These are phyloP conservation scores for Vanacampus margaritifer DNA, from an alignment of 2,113 vertebrate genomes.

Conservation along the genomic window DNA sequence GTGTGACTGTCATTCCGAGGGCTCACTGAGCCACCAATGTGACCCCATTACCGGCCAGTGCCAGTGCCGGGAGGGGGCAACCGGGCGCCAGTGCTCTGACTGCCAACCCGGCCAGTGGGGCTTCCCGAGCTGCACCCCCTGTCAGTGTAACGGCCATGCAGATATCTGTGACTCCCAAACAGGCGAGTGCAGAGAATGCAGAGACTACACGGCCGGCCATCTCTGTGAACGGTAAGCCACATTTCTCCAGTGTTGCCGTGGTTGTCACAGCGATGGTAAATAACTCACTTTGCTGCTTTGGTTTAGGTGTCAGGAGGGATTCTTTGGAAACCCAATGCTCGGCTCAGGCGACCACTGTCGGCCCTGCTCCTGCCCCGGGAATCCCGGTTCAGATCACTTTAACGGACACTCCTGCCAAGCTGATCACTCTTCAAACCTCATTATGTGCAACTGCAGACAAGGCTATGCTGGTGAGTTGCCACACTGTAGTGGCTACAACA, in stretches of 20 bases:
- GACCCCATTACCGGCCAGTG: conserved; percentile 78
- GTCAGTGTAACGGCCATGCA: conserved; percentile 77
- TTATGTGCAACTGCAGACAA: conserved; percentile 76
- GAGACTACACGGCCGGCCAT: conserved; percentile 68
- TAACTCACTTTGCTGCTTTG: not conserved
- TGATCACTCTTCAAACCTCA: conserved; percentile 68
- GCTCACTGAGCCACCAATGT: conserved; percentile 74
- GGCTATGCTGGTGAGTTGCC: conserved; percentile 76
- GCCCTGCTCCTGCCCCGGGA: conserved; percentile 81
- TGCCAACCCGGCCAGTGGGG: conserved; percentile 73
- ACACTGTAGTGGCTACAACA: not conserved
- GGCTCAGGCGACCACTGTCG: conserved; percentile 82
- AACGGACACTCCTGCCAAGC: conserved; percentile 74
- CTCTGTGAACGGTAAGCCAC: conserved; percentile 74
- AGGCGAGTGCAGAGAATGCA: conserved; percentile 66
- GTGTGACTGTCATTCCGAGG: conserved; percentile 77
- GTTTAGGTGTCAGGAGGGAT: conserved; percentile 77
- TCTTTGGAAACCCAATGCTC: conserved; percentile 80
- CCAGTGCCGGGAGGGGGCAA: conserved; percentile 61
- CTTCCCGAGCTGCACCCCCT: conserved; percentile 77
- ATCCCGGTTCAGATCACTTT: conserved; percentile 75
- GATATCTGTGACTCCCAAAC: conserved; percentile 71
- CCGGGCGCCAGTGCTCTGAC: conserved; percentile 75
- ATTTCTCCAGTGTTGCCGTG: not conserved
- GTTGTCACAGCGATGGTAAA: not conserved